phyloP scores from a whole-genome alignment of 2,888 invertebrate species.

The Meteorus colon region DNA sequence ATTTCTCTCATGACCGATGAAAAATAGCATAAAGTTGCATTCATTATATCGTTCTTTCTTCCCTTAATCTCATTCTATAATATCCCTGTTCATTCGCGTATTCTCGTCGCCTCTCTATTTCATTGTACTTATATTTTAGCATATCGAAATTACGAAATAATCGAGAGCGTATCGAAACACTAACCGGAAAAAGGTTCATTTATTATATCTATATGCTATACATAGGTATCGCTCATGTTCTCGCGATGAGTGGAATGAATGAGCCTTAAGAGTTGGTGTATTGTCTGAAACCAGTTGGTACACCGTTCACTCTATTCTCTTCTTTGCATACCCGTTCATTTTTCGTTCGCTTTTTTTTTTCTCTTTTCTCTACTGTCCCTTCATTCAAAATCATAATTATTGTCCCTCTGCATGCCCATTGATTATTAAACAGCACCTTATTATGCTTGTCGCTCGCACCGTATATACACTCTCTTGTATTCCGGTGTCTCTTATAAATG shows the following conservation, averaged over 20 bases:
- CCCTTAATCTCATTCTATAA: neutral
- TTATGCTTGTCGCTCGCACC: slow-evolving; percentile 56
- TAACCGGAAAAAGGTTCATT: slow-evolving; percentile 43
- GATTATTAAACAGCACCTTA: slow-evolving; percentile 71
- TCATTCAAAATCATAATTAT: slow-evolving; percentile 68
- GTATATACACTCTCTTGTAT: neutral
- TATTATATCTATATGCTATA: slow-evolving; percentile 52
- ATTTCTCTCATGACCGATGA: neutral
- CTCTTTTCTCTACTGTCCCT: slow-evolving; percentile 52
- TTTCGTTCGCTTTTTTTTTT: slow-evolving; percentile 35
- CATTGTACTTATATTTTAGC: slow-evolving; percentile 56
- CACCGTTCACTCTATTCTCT: slow-evolving; percentile 48
- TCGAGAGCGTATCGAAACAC: slow-evolving; percentile 69
- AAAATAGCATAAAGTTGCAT: neutral
- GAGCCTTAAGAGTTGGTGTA: slow-evolving; percentile 54
- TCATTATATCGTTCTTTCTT: neutral
- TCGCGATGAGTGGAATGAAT: slow-evolving; percentile 46
- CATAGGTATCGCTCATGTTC: slow-evolving; percentile 35
- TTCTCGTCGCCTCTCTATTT: neutral
- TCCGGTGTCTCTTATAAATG: slow-evolving; percentile 11
- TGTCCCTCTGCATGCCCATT: slow-evolving; percentile 63
- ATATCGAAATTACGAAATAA: slow-evolving; percentile 72
- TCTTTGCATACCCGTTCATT: slow-evolving; percentile 68
- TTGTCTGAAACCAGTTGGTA: slow-evolving; percentile 73
- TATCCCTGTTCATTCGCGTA: neutral